These are phyloP conservation scores for Cephus rjabovi DNA, from an alignment of 2,888 invertebrate genomes.

Conservation along the genomic window DNA sequence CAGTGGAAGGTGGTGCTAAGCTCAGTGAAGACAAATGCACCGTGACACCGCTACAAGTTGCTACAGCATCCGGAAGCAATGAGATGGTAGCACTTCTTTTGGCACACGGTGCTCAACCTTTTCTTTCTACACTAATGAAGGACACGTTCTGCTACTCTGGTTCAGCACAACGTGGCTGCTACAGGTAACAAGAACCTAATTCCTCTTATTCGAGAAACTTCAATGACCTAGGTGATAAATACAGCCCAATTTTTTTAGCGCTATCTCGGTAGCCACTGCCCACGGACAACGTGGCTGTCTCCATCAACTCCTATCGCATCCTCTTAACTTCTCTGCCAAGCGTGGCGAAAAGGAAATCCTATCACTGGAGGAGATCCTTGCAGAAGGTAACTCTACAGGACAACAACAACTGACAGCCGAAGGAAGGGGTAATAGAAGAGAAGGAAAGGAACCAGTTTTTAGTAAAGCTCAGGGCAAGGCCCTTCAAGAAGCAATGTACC, in stretches of 20 bases:
- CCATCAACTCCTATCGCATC: constrained; percentile 82
- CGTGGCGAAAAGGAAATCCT: constrained; percentile 78
- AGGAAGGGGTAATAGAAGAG: constrained; percentile 57
- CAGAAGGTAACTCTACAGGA: constrained; percentile 76
- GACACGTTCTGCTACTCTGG: constrained; percentile 89
- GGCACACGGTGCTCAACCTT: constrained; percentile 89
- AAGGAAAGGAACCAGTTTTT: constrained; percentile 66
- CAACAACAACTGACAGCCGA: constrained; percentile 57
- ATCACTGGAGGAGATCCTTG: constrained; percentile 89
- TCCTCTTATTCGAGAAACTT: neutral
- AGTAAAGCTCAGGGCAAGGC: constrained; percentile 87
- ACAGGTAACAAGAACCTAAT: constrained; percentile 68
- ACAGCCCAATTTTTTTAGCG: constrained; percentile 67
- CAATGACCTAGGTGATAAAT: neutral
- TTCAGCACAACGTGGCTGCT: constrained; percentile 87
- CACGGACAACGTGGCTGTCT: constrained; percentile 86
- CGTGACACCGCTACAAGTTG: constrained; percentile 88
- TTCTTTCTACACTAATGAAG: constrained; percentile 85
- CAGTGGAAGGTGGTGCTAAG: constrained; percentile 87
- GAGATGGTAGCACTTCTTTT: constrained; percentile 85
- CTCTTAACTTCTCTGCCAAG: constrained; percentile 71
- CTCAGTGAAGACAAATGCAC: constrained; percentile 87
- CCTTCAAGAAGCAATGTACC: constrained; percentile 94
- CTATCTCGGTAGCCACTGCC: constrained; percentile 89
- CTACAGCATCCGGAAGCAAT: constrained; percentile 83